Conservation (phyloP, 2,888 invertebrate genomes). For the Patella pellucida region DNA sequence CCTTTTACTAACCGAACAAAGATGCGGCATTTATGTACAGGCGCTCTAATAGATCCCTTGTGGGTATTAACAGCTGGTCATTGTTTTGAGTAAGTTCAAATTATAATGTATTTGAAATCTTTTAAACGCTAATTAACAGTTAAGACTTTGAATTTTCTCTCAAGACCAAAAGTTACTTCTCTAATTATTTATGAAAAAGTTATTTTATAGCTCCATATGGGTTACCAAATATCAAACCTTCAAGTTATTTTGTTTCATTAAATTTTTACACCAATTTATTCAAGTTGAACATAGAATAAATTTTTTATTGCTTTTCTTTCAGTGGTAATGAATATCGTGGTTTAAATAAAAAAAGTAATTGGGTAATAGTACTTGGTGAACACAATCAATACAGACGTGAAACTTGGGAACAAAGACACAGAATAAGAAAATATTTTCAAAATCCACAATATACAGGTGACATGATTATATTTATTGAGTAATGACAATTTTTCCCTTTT, state of each 20-base stretch:
- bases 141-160: too few species aligned
- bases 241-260: too few species aligned
- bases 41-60: constrained; percentile 43
- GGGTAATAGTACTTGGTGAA: constrained; percentile 42
- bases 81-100: constrained; percentile 46
- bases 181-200: too few species aligned
- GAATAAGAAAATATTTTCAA: constrained; percentile 32
- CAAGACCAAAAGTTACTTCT: too few species aligned
- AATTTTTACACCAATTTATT: too few species aligned
- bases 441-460: constrained; percentile 34
- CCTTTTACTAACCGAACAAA: constrained; percentile 39
- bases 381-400: constrained; percentile 41
- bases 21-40: constrained; percentile 51
- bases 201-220: too few species aligned
- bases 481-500: too few species aligned
- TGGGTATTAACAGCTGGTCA: constrained; percentile 59
- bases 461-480: too few species aligned
- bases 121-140: too few species aligned
- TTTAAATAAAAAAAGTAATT: constrained; percentile 29
- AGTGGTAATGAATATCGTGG: constrained; percentile 22
- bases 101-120: not conserved
- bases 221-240: too few species aligned
- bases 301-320: not conserved
- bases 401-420: constrained; percentile 29
- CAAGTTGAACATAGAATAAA: too few species aligned